Evolutionary conservation across 2,797 vertebrate species (phyloP).

Genomic region (Botia almorhae): DNA sequence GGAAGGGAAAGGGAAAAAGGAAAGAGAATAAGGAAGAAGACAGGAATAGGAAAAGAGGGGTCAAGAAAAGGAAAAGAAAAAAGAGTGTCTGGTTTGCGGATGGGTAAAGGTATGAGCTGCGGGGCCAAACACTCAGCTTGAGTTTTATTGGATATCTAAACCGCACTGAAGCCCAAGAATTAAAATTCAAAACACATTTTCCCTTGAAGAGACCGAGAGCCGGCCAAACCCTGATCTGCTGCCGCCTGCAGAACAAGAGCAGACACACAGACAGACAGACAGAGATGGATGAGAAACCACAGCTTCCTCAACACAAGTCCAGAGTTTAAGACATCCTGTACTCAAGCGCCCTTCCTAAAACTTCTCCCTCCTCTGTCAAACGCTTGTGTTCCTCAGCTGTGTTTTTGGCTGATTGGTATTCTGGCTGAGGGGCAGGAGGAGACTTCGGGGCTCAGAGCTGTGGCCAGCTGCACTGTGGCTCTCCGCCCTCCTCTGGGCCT

Average conservation of each 20-base stretch:
- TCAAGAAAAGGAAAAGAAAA: not conserved
- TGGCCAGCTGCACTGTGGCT: constrained; percentile 38
- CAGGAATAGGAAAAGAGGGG: not conserved
- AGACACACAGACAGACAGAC: constrained; percentile 9
- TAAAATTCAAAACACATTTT: constrained; percentile 50
- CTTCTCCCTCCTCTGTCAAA: constrained; percentile 45
- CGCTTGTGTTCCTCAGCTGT: constrained; percentile 32
- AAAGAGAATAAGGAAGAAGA: not conserved
- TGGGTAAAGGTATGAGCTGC: not conserved
- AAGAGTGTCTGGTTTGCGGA: not conserved
- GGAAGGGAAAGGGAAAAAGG: not conserved
- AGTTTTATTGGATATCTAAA: constrained; percentile 18
- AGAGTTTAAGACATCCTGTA: constrained; percentile 14
- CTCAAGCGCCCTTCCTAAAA: constrained; percentile 1
- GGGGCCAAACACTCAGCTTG: constrained; percentile 12
- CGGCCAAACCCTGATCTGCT: constrained; percentile 5
- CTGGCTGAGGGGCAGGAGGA: constrained; percentile 19
- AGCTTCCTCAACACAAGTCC: constrained; percentile 29
- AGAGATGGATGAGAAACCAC: constrained; percentile 27
- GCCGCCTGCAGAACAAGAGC: constrained; percentile 50
- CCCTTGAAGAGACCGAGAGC: constrained; percentile 14
- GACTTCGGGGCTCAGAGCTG: constrained; percentile 22
- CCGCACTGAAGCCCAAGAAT: constrained; percentile 29
- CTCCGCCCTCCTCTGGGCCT: constrained; percentile 32
- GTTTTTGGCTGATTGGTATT: constrained; percentile 39